These are phyloP conservation scores for Axinella damicornis DNA, from an alignment of 37 sponge, comb jelly and placozoan species.

Conservation along the genomic window DNA sequence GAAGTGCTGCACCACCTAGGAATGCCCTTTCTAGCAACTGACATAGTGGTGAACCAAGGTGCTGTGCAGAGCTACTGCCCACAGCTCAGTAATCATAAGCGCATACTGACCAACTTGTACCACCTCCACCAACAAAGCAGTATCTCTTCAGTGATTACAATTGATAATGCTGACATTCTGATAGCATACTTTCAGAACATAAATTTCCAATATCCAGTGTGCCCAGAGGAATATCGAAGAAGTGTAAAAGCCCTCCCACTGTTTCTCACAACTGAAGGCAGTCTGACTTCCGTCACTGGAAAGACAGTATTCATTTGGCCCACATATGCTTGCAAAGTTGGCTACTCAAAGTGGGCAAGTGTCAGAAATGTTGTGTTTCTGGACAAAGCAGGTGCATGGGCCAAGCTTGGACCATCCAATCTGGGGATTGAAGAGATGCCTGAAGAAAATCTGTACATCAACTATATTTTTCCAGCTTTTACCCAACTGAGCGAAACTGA, in stretches of 20 bases:
- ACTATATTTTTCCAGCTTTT: constrained; percentile 53
- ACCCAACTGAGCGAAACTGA: constrained; percentile 27
- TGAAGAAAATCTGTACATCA: constrained; percentile 28
- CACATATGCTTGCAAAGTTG: not conserved
- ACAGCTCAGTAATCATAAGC: not conserved
- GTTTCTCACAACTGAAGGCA: constrained; percentile 39
- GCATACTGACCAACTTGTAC: not conserved
- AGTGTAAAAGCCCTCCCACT: constrained; percentile 44
- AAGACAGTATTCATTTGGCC: constrained; percentile 48
- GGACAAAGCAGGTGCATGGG: constrained; percentile 36
- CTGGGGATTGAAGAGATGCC: constrained; percentile 12
- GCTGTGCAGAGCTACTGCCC: not conserved
- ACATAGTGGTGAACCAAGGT: not conserved
- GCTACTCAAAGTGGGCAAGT: constrained; percentile 30
- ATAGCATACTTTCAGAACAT: not conserved
- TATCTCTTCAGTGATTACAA: not conserved
- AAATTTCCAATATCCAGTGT: constrained; percentile 2
- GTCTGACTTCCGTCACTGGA: constrained; percentile 6
- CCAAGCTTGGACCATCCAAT: not conserved
- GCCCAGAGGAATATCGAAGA: not conserved
- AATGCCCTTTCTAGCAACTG: constrained; percentile 3
- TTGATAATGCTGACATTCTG: not conserved
- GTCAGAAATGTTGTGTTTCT: constrained; percentile 33
- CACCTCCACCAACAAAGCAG: not conserved
- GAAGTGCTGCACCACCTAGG: not conserved